Percentiles rank a stretch among this genome's conserved stretches.
These are phyloP conservation scores for Plutella xylostella DNA, from an alignment of 2,888 invertebrate species.

Conservation along the genomic window DNA sequence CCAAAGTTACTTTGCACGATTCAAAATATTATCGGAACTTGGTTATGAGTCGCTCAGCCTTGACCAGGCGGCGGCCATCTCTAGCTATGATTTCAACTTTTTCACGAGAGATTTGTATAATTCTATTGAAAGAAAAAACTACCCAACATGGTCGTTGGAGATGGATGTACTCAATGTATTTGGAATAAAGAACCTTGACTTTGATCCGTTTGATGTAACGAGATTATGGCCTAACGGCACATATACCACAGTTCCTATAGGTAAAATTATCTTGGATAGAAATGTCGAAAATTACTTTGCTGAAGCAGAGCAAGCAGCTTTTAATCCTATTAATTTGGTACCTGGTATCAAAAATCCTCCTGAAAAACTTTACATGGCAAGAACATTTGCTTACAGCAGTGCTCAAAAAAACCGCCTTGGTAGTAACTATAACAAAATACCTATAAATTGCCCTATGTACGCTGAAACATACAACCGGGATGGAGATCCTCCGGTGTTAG, in stretches of 20 bases:
- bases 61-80: conserved; percentile 70
- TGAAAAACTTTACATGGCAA: conserved; percentile 34
- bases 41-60: conserved; percentile 78
- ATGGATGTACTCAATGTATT: conserved; percentile 84
- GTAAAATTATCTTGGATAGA: conserved; percentile 32
- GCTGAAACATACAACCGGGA: conserved; percentile 4
- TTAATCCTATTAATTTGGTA: conserved; percentile 41
- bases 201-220: conserved; percentile 88
- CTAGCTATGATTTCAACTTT: conserved; percentile 82
- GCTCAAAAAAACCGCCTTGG: conserved; percentile 39
- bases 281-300: conserved; percentile 37
- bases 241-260: conserved; percentile 34
- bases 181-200: conserved; percentile 76
- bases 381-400: conserved; percentile 34
- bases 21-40: conserved; percentile 89
- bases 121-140: conserved; percentile 74
- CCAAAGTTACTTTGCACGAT: conserved; percentile 81
- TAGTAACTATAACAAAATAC: conserved; percentile 35
- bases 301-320: conserved; percentile 33
- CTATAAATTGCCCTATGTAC: conserved; percentile 32
- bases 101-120: conserved; percentile 83
- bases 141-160: conserved; percentile 76
- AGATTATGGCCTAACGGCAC: conserved; percentile 84
- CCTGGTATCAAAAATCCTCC: conserved; percentile 47
- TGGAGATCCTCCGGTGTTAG: not conserved